Evolutionary conservation across 2,888 invertebrate genomes (phyloP), one percentile per base, ranked within the genome.

Genomic region (Troides oblongomaculatus): DNA sequence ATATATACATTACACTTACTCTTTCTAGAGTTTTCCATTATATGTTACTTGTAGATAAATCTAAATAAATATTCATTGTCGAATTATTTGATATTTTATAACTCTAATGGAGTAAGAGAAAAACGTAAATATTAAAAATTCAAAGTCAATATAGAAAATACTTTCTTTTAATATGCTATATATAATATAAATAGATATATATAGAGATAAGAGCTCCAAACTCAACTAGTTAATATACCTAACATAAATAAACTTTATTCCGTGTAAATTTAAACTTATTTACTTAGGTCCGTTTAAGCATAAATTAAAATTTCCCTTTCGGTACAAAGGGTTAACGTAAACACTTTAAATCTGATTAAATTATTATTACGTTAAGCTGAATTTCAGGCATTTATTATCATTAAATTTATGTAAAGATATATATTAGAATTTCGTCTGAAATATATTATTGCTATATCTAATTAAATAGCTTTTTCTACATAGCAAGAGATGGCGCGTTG

Each of bases 211-310:
- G 53, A 53, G 18, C 53, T n/a, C 14, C 8, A 53, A 53, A 53
- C 53, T 53, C 57, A 1, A 23, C 21, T 25, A 58, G 57, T 61
- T 62, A 53, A 62, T 66, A 59, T 53, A 70, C 43, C 36, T 36
- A 59, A 66, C 66, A 66, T 66, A 70, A 70, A 66, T 70, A 62
- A 63, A 63, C 39, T 70, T 59, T 36, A 66, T 66, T 64, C 30
- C 46, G 70, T 30, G 30, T 70, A 63, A 70, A 64, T 64, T 70
- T 23, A 70, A 66, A 70, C 70, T 66, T 70, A 66, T 70, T 70
- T 70, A 70, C 70, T 70, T 66, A 70, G 70, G 70, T 21, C 39
- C 63, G 63, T 66, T 70, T 66, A 66, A 64, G 66, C 70, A 70
- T 70, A 70, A 70, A 70, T 70, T 70, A 66, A 66, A 63, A 66